These are phyloP conservation scores for Oxytorus armatus DNA, from an alignment of 2,888 invertebrate species.

Conservation along the genomic window DNA sequence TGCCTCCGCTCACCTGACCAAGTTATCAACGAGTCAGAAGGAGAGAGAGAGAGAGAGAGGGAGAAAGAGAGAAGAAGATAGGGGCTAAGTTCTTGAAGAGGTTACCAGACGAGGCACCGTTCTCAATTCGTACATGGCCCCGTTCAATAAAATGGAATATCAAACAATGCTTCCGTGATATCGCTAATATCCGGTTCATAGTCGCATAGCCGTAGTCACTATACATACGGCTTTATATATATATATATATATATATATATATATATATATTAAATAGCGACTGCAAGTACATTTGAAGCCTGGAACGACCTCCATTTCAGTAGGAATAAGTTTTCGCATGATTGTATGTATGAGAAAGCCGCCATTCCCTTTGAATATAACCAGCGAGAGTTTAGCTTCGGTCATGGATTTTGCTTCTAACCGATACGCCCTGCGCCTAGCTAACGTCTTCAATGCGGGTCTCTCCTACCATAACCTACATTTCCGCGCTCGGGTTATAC, in stretches of 20 bases:
- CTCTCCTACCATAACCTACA: constrained; percentile 39
- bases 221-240: too few relatives aligned
- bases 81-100: constrained; percentile 34
- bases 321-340: constrained; percentile 44
- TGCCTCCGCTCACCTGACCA: constrained; percentile 39
- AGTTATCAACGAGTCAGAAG: constrained; percentile 31
- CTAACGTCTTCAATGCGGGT: constrained; percentile 51
- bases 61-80: not conserved
- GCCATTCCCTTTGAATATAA: constrained; percentile 1
- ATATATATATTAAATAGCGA: not conserved
- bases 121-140: constrained; percentile 53
- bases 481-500: constrained; percentile 17
- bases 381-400: constrained; percentile 30
- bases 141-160: constrained; percentile 57
- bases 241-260: constrained; percentile 12
- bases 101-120: constrained; percentile 13
- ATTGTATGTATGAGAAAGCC: constrained; percentile 9
- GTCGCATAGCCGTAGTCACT: constrained; percentile 20
- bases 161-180: constrained; percentile 59
- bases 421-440: constrained; percentile 27
- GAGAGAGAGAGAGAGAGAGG: not conserved
- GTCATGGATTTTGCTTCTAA: constrained; percentile 20
- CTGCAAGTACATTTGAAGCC: constrained; percentile 35
- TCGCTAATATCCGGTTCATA: constrained; percentile 44
- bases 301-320: constrained; percentile 48